Conservation (phyloP, 2,113 vertebrate species). For the Peromyscus leucopus region DNA sequence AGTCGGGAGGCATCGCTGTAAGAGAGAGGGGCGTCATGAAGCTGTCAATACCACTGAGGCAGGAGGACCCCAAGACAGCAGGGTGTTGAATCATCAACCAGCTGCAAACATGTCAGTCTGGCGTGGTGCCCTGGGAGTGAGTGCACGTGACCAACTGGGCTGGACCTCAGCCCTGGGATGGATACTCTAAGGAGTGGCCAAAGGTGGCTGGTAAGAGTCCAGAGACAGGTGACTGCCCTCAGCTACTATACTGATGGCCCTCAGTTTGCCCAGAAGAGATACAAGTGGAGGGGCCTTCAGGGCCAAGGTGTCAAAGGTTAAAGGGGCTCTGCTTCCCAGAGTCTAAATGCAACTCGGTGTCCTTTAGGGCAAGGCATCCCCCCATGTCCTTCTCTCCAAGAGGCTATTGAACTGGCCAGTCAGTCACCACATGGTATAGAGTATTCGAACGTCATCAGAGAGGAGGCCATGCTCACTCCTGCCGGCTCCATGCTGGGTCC, state of each 20-base stretch:
- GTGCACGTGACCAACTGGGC: not conserved
- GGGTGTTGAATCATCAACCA: not conserved
- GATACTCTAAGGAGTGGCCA: not conserved
- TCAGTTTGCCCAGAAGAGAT: not conserved
- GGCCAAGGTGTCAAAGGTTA: not conserved
- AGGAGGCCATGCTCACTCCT: no score
- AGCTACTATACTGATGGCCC: not conserved
- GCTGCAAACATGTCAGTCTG: not conserved
- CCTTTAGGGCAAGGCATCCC: not conserved
- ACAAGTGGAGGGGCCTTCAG: not conserved
- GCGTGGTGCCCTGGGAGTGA: not conserved
- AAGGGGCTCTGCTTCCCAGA: not conserved
- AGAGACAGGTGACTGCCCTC: not conserved
- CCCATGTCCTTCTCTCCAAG: not conserved
- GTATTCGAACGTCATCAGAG: fast-evolving
- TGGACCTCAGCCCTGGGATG: not conserved
- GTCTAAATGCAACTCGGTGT: not conserved
- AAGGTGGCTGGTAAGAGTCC: not conserved
- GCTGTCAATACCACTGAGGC: fast-evolving
- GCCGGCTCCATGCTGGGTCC: not conserved
- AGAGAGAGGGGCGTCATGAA: not conserved
- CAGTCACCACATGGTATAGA: not conserved
- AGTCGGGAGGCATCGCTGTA: not conserved
- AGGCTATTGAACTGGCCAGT: not conserved
- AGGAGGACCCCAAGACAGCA: not conserved